phyloP scores from a whole-genome alignment of 2,113 vertebrate genomes.

The Scophthalmus maximus region DNA sequence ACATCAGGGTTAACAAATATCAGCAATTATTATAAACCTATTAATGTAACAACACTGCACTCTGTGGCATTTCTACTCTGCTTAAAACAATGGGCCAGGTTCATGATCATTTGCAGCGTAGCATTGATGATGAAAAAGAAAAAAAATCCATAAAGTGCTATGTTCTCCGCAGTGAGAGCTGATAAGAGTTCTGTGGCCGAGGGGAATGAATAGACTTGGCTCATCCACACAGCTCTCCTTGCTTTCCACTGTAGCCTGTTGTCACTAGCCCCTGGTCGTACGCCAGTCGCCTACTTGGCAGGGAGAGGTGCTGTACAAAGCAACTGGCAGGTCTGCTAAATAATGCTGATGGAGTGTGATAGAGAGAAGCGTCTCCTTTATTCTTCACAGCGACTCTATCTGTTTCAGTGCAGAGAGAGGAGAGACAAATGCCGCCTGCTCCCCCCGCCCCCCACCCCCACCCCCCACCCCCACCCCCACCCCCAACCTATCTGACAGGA shows the following conservation, averaged over 20 bases:
- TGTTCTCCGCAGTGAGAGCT: slow-evolving; percentile 62
- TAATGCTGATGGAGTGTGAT: slow-evolving; percentile 82
- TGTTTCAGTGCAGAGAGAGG: slow-evolving; percentile 60
- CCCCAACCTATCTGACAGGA: slow-evolving; percentile 52
- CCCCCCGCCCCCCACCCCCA: no score
- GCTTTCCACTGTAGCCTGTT: slow-evolving; percentile 83
- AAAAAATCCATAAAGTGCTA: slow-evolving; percentile 58
- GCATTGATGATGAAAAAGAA: not conserved
- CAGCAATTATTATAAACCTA: slow-evolving; percentile 21
- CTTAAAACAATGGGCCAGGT: slow-evolving; percentile 37
- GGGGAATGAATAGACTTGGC: slow-evolving; percentile 82
- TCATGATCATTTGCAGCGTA: slow-evolving; percentile 52
- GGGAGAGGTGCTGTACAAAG: slow-evolving; percentile 81
- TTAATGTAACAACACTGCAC: slow-evolving; percentile 14
- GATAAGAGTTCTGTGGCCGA: slow-evolving; percentile 67
- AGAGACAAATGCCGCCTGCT: slow-evolving; percentile 62
- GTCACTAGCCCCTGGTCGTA: slow-evolving; percentile 83
- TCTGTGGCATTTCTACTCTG: slow-evolving; percentile 13
- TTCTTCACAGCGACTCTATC: slow-evolving; percentile 75
- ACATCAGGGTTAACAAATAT: slow-evolving; percentile 42
- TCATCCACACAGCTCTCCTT: slow-evolving; percentile 77
- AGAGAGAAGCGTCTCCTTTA: slow-evolving; percentile 80
- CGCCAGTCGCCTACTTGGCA: slow-evolving; percentile 87
- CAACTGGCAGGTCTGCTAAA: slow-evolving; percentile 84
- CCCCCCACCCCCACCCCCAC: no score